Evolutionary conservation across 2,888 invertebrate species (phyloP).

Genomic region (Torymus aiolomorphi): DNA sequence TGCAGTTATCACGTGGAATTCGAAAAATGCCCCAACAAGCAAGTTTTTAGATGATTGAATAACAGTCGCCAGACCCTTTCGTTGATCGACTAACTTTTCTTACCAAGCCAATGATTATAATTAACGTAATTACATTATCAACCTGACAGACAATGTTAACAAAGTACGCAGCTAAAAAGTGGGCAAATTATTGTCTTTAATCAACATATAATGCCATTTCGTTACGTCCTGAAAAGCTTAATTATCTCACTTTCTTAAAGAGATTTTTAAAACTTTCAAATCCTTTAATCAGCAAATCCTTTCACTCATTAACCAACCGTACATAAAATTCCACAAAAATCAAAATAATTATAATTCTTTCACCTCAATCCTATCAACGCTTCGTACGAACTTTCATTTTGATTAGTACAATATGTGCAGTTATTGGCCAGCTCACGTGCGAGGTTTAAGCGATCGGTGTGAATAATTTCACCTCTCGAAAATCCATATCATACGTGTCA

Average conservation of each 20-base stretch:
- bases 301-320: slow-evolving; percentile 20
- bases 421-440: too few species aligned
- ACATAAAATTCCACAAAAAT: background rate
- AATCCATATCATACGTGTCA: background rate
- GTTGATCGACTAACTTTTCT: too few species aligned
- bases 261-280: slow-evolving; percentile 5
- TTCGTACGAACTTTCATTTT: too few species aligned
- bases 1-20: background rate
- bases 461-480: slow-evolving; percentile 17
- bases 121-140: too few species aligned
- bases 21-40: background rate
- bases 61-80: too few species aligned
- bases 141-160: too few species aligned
- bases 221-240: background rate
- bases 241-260: background rate
- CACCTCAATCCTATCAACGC: too few species aligned
- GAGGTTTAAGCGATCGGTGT: background rate
- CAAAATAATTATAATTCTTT: too few species aligned
- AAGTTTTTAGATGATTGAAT: background rate
- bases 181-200: too few species aligned
- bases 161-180: background rate
- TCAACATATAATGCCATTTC: too few species aligned
- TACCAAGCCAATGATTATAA: too few species aligned
- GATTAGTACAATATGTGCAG: too few species aligned
- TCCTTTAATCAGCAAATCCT: slow-evolving; percentile 15